phyloP scores from a whole-genome alignment of 2,113 vertebrate species.

The Smithornis capensis region DNA sequence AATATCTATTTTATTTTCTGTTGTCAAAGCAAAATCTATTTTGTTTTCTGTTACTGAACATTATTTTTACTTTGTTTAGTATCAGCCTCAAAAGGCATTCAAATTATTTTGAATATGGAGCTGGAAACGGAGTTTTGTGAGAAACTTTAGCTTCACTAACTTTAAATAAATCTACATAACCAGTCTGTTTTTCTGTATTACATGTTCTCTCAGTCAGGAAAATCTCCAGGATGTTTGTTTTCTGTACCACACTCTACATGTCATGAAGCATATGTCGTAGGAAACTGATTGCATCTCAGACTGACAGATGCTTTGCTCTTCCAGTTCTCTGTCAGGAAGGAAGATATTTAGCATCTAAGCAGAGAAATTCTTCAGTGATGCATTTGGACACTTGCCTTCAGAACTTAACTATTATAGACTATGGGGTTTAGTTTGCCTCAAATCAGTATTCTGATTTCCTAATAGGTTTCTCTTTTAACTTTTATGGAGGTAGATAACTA shows the following conservation, averaged over 20 bases:
- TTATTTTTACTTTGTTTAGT: neutral
- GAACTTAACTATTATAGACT: neutral
- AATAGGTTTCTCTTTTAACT: neutral
- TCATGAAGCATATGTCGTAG: constrained; percentile 21
- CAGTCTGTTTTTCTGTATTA: neutral
- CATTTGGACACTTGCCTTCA: neutral
- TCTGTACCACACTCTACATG: neutral
- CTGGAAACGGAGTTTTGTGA: neutral
- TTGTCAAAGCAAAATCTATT: neutral
- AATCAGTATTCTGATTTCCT: neutral
- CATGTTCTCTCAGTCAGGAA: neutral
- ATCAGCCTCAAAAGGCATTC: neutral
- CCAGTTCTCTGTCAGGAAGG: neutral
- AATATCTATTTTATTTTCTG: neutral
- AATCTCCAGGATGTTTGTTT: constrained; percentile 19
- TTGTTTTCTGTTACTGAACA: neutral
- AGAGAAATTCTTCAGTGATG: neutral
- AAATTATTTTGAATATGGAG: neutral
- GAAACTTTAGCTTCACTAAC: neutral
- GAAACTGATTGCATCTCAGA: neutral
- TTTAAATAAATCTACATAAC: neutral
- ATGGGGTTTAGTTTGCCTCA: neutral
- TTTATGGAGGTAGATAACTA: neutral
- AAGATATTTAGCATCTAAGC: neutral
- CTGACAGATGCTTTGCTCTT: constrained; percentile 38